Evolutionary conservation across 2,888 invertebrate genomes (phyloP), one percentile per base, ranked within the genome.

Genomic region (Trichogramma dendrolimi): DNA sequence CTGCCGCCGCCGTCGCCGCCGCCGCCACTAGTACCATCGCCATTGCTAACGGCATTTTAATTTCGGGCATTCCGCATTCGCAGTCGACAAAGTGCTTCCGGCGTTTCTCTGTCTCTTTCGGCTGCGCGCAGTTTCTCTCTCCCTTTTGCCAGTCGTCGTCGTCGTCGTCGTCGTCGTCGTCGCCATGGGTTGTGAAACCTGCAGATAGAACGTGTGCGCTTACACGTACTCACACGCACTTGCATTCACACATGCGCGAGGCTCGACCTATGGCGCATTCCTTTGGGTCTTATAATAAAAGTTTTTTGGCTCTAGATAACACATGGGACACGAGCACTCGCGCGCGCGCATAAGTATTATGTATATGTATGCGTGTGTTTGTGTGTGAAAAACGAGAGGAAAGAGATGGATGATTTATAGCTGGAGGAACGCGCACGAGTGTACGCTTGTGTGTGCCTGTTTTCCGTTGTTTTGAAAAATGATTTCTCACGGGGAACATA

Each of bases 31-130:
- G 14, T 14, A 14, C 14, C 14, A 14, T 14, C 14, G 2, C 14
- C 14, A 14, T 14, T 14, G 66, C 68, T 65, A 69, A 66, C 67
- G 69, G 72, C 71, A 71, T 72, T 72, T 72, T 71, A 72, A 72
- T 71, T 71, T 70, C 68, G 65, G 68, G 67, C 70, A 67, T 71
- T 69, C 70, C 63, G 64, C 66, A 64, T 67, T 67, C 65, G 69
- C 67, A 66, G n/a, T 10, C 68, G 67, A 71, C 70, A 72, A 71
- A 68, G 70, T 65, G 67, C 57, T 57, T 61, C 60, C 62, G 50
- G 62, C 56, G 57, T 6, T 6, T n/a, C n/a, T 7, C 27, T 7
- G 5, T 7, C 42, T 40, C 58, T 10, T 14, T 10, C 48, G 48
- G 27, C 51, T 51, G 54, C 58, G 46, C 43, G 5, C 48, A n/a